Evolutionary conservation across 2,113 vertebrate species (phyloP).

Genomic region (Aythya baeri): DNA sequence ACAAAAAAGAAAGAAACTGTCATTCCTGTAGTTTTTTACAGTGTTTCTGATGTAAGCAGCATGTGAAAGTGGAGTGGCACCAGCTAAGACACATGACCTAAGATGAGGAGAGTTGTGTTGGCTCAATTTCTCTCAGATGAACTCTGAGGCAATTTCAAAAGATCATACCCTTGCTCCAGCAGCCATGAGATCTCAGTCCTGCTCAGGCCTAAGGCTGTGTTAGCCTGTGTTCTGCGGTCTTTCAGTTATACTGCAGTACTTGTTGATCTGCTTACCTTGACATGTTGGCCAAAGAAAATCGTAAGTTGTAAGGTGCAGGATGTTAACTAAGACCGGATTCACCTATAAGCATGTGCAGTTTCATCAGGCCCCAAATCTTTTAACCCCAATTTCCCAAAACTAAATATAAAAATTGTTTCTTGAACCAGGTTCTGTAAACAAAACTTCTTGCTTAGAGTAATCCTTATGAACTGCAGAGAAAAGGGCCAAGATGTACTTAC

Average conservation of each 20-base stretch:
- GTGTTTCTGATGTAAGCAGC: background rate
- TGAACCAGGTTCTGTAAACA: background rate
- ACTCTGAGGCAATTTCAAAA: background rate
- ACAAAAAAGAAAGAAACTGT: background rate
- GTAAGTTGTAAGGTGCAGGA: background rate
- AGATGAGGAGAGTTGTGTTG: no score
- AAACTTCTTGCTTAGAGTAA: background rate
- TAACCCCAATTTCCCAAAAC: background rate
- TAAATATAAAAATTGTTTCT: background rate
- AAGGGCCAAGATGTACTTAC: background rate
- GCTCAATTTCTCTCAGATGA: background rate
- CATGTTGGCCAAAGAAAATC: background rate
- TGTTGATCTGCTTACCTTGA: background rate
- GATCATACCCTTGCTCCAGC: background rate
- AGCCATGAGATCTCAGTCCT: background rate
- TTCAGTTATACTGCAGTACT: background rate
- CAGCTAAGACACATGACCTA: background rate
- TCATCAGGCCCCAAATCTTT: background rate
- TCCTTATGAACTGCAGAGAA: background rate
- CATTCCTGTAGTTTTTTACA: accelerated
- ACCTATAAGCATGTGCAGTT: background rate
- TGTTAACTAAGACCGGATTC: background rate
- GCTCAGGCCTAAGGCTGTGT: no score
- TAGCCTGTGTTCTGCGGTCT: background rate
- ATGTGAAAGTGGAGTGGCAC: accelerated